Percentiles rank a stretch among this genome's conserved stretches.
These are phyloP conservation scores for Ctenochaetus hawaiiensis DNA, from an alignment of 2,797 vertebrate genomes.

Conservation along the genomic window DNA sequence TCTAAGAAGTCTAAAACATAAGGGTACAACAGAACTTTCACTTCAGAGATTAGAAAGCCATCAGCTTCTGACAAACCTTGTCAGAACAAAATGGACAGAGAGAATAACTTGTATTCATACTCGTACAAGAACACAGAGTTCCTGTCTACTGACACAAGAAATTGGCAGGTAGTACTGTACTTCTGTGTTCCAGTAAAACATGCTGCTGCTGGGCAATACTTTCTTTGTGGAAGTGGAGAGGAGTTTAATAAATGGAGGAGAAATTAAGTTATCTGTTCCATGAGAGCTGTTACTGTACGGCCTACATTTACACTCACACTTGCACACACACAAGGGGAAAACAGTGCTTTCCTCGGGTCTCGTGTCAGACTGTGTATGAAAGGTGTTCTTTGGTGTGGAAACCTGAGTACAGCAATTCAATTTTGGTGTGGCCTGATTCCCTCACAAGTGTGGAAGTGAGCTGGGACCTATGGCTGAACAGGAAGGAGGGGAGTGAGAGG, in stretches of 20 bases:
- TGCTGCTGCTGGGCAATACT: constrained; percentile 75
- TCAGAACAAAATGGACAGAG: background rate
- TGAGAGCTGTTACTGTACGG: constrained; percentile 2
- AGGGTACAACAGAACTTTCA: background rate
- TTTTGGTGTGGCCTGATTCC: constrained; percentile 57
- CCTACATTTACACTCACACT: constrained; percentile 10
- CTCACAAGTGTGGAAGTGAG: constrained; percentile 38
- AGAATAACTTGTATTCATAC: background rate
- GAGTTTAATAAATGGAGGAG: constrained; percentile 39
- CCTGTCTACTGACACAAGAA: constrained; percentile 46
- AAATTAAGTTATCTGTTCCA: constrained; percentile 24
- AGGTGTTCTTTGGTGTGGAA: constrained; percentile 60
- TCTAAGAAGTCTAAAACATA: background rate
- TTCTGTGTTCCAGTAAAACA: constrained; percentile 52
- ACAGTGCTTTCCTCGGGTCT: constrained; percentile 53
- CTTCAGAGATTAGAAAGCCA: background rate
- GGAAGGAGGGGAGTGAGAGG: constrained; percentile 52
- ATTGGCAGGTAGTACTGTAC: constrained; percentile 31
- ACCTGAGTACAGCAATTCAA: constrained; percentile 58
- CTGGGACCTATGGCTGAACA: constrained; percentile 46
- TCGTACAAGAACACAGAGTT: constrained; percentile 30
- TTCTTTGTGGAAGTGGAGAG: constrained; percentile 46
- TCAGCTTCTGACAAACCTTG: background rate
- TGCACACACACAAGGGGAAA: constrained; percentile 17
- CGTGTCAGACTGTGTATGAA: constrained; percentile 61